Evolutionary conservation across 2,888 invertebrate species (phyloP).

Genomic region (Eupithecia subfuscata): DNA sequence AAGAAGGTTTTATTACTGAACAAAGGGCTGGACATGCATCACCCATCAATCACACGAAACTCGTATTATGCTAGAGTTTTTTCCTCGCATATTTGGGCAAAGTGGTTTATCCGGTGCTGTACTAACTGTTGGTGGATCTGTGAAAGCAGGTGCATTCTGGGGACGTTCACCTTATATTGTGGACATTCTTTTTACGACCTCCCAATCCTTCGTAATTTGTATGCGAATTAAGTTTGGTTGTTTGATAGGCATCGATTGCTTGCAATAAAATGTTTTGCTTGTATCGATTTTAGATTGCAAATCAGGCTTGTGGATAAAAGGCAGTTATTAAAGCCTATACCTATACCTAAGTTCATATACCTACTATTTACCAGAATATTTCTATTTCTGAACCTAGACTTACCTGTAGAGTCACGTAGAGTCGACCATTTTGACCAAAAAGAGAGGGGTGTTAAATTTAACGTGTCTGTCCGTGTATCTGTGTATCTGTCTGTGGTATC

Average conservation of each 20-base stretch:
- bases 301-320: not conserved
- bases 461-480: too few relatives aligned
- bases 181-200: slow-evolving; percentile 50
- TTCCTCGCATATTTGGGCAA: slow-evolving; percentile 72
- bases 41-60: slow-evolving; percentile 52
- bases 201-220: slow-evolving; percentile 35
- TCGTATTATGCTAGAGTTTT: slow-evolving; percentile 59
- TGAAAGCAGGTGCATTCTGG: slow-evolving; percentile 70
- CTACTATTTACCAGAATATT: not conserved
- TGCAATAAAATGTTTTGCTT: not conserved
- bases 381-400: not conserved
- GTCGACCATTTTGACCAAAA: too few relatives aligned
- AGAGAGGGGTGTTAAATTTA: too few relatives aligned
- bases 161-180: slow-evolving; percentile 74
- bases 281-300: not conserved
- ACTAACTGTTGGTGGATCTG: slow-evolving; percentile 45
- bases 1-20: slow-evolving; percentile 1
- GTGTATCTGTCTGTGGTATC: too few relatives aligned
- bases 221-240: slow-evolving; percentile 10
- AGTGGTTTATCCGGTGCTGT: slow-evolving; percentile 56
- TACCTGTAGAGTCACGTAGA: not conserved
- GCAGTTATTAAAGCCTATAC: too few relatives aligned
- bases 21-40: slow-evolving; percentile 29
- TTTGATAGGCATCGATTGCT: not conserved
- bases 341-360: not conserved